Base-by-base conservation (phyloP, 2,113 vertebrate genomes). In the Struthio camelus region DNA sequence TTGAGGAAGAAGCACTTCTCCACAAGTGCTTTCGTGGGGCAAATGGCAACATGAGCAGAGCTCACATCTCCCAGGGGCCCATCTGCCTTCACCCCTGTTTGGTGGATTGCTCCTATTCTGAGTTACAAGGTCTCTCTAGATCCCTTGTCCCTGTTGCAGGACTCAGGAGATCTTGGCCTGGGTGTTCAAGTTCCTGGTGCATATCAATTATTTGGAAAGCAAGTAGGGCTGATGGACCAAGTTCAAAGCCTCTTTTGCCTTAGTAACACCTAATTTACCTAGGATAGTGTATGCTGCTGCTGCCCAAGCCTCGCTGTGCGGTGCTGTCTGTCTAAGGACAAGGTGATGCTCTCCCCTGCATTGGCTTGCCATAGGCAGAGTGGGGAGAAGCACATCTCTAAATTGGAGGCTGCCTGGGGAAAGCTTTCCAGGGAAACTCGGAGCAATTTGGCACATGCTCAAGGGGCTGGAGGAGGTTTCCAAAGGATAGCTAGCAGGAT, bases 11-110 rank as follows among this genome's bases (percentile, higher is more conserved):
- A 48, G 9, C 13, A 32, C 54, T 27, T 48, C 34, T 7, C 24
- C 1, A 0, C 50, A 44, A 76, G 17, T 6, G 32, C 48, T 66
- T 67, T 54, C 18, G 25, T 36, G 0, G 1, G 19, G 30, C 14
- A 58, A n/a, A 61, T 32, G 19, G 9, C 67, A 72, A 28, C 4
- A 34, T 46, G 15, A 30, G 6, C 18, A 15, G 38, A 65, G 36
- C 30, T 15, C 18, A 11, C n/a, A 5, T 28, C 15, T 79, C 36
- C 28, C 13, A 27, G 51, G 20, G 15, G 13, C 15, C 42, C 62
- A 1, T 20, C 36, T 42, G 2, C 51, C 51, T 56, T 66, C 40
- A 25, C 6, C 1, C 13, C 40, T 80, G 13, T 44, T 84, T 2
- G 5, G 25, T 44, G 7, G 9, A 32, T n/a, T 62, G 58, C 30